Percentiles rank a stretch among this genome's conserved stretches.
Evolutionary conservation across 2,888 invertebrate genomes (phyloP).

Genomic region (Eubasilissa splendida): DNA sequence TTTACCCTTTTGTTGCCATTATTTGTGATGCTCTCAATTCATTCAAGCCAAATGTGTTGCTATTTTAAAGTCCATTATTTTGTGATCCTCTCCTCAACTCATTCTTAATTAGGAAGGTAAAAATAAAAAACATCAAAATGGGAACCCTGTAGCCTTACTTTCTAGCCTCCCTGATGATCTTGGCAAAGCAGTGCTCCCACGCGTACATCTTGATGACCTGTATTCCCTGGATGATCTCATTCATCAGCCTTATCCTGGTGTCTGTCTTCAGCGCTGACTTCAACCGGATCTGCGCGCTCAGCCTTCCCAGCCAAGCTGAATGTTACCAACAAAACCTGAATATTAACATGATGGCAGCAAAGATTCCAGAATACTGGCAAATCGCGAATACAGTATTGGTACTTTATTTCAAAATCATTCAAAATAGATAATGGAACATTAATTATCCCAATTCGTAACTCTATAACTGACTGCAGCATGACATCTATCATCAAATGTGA

Average conservation of each 20-base stretch:
- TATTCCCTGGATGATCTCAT: slow-evolving; percentile 88
- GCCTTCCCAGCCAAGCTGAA: slow-evolving; percentile 79
- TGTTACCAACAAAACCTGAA: slow-evolving; percentile 33
- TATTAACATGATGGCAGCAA: background rate
- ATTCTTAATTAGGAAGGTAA: too few species aligned
- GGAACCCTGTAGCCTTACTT: slow-evolving; percentile 68
- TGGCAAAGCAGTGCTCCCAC: slow-evolving; percentile 87
- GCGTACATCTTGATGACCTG: slow-evolving; percentile 92
- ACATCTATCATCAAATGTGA: too few species aligned
- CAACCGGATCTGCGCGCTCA: slow-evolving; percentile 76
- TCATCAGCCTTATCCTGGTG: slow-evolving; percentile 89
- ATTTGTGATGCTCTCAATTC: too few species aligned
- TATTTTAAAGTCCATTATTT: too few species aligned
- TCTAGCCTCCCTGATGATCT: slow-evolving; percentile 81
- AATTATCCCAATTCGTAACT: too few species aligned
- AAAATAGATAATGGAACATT: too few species aligned
- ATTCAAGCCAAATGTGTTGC: too few species aligned
- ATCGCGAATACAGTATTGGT: background rate
- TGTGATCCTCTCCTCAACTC: too few species aligned
- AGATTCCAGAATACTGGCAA: background rate
- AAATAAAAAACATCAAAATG: too few species aligned
- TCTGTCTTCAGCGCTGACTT: slow-evolving; percentile 87
- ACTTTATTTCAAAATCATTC: too few species aligned
- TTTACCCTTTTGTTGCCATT: too few species aligned
- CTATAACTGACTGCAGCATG: too few species aligned